Evolutionary conservation across 1,140 invertebrate species (phyloP).

Genomic region (Listronotus oregonensis): DNA sequence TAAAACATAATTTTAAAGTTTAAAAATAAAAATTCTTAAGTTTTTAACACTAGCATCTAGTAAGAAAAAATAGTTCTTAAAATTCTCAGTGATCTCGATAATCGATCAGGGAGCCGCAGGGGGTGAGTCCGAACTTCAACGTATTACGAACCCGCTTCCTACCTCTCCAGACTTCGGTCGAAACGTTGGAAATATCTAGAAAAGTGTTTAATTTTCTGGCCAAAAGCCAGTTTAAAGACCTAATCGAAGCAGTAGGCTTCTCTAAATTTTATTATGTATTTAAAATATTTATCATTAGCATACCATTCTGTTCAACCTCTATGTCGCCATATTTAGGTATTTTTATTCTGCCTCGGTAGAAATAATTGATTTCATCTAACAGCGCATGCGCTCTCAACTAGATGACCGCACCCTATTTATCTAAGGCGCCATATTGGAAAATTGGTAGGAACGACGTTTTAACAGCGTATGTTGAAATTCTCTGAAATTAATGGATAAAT

Average conservation of each 20-base stretch:
- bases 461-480: no score
- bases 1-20: neutral
- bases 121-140: constrained; percentile 13
- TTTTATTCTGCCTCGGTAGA: constrained; percentile 18
- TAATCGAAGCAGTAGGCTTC: constrained; percentile 23
- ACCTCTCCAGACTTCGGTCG: constrained; percentile 11
- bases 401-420: constrained; percentile 7
- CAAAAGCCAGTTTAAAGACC: constrained; percentile 9
- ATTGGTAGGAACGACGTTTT: no score
- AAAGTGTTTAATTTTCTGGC: constrained; percentile 4
- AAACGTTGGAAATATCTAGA: neutral
- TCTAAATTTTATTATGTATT: constrained; percentile 6
- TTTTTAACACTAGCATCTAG: neutral
- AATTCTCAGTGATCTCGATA: neutral
- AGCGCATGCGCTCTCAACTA: constrained; percentile 11
- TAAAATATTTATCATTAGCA: constrained; percentile 15
- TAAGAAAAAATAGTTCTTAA: neutral
- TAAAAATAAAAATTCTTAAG: constrained; percentile 3
- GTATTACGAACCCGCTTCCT: constrained; percentile 7
- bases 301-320: constrained; percentile 11
- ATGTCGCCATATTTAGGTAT: constrained; percentile 9
- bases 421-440: constrained; percentile 11
- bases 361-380: constrained; percentile 15
- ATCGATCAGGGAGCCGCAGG: constrained; percentile 4
- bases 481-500: no score